Conservation (phyloP, 2,113 vertebrate genomes). For the Limanda limanda region DNA sequence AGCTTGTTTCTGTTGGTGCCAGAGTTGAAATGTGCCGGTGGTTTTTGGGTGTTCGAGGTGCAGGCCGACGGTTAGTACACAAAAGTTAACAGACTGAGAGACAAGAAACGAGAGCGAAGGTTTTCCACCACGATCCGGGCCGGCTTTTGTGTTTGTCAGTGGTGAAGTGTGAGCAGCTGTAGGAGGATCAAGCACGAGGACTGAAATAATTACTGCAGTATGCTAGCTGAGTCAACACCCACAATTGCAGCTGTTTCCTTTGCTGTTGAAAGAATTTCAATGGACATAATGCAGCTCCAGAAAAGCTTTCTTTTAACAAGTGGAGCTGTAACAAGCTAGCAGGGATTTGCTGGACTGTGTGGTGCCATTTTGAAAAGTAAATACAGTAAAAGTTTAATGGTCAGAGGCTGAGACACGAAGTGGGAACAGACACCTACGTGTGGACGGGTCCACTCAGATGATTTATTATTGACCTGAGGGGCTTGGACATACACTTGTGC, state of each 20-base stretch:
- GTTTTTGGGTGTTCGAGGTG: constrained; percentile 53
- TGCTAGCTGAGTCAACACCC: constrained; percentile 48
- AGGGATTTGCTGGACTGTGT: constrained; percentile 14
- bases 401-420: constrained; percentile 32
- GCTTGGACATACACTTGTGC: constrained; percentile 39
- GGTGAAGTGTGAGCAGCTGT: constrained; percentile 76
- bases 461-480: constrained; percentile 61
- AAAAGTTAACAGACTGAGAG: constrained; percentile 49
- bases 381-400: constrained; percentile 62
- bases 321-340: constrained; percentile 10
- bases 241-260: constrained; percentile 72
- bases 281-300: constrained; percentile 30
- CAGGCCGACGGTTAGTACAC: constrained; percentile 44
- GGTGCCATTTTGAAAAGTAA: constrained; percentile 63
- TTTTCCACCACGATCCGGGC: constrained; percentile 30
- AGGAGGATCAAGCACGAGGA: constrained; percentile 62
- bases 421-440: constrained; percentile 56
- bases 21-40: constrained; percentile 52
- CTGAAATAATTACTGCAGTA: constrained; percentile 72
- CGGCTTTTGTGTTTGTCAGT: constrained; percentile 57
- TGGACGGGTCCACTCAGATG: constrained; percentile 44
- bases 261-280: constrained; percentile 61
- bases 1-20: constrained; percentile 44
- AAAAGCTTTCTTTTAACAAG: background rate
- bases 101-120: constrained; percentile 42